Evolutionary conservation across 2,797 vertebrate species (phyloP).

Genomic region (Parambassis ranga): DNA sequence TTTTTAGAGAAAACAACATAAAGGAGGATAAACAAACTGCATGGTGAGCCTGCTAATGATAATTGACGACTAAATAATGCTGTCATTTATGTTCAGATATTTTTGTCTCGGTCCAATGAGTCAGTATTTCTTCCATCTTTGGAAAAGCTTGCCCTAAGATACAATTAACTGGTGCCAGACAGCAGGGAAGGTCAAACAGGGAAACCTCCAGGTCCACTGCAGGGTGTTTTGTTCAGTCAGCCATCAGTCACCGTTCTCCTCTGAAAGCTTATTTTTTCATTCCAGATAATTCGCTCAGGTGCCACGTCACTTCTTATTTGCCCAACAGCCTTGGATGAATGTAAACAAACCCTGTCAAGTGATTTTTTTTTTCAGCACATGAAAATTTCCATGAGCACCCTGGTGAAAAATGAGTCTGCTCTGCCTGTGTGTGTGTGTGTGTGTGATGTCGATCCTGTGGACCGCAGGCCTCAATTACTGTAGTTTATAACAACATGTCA

Average conservation of each 20-base stretch:
- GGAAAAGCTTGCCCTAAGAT: constrained; percentile 73
- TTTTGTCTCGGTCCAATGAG: constrained; percentile 46
- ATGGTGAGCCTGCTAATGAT: constrained; percentile 18
- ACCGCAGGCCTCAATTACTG: constrained; percentile 55
- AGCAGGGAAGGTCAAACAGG: constrained; percentile 58
- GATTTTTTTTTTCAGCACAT: constrained; percentile 49
- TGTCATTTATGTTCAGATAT: constrained; percentile 51
- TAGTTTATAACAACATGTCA: constrained; percentile 64
- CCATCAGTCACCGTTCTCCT: constrained; percentile 49
- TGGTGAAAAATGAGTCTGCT: constrained; percentile 53
- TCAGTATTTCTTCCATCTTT: constrained; percentile 66
- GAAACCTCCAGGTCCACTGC: constrained; percentile 31
- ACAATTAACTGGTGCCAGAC: constrained; percentile 73
- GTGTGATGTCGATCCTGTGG: constrained; percentile 56
- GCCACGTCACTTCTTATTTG: constrained; percentile 60
- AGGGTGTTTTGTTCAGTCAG: constrained; percentile 30
- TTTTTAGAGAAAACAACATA: no score
- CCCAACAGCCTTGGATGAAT: constrained; percentile 61
- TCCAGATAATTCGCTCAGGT: constrained; percentile 66
- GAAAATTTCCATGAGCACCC: constrained; percentile 70
- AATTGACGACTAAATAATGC: constrained; percentile 50
- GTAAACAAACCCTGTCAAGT: constrained; percentile 68
- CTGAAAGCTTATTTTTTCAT: constrained; percentile 46
- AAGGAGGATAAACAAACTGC: neutral
- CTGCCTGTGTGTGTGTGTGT: no score